Conservation (phyloP, 2,113 vertebrate genomes). For the Pandion haliaetus region DNA sequence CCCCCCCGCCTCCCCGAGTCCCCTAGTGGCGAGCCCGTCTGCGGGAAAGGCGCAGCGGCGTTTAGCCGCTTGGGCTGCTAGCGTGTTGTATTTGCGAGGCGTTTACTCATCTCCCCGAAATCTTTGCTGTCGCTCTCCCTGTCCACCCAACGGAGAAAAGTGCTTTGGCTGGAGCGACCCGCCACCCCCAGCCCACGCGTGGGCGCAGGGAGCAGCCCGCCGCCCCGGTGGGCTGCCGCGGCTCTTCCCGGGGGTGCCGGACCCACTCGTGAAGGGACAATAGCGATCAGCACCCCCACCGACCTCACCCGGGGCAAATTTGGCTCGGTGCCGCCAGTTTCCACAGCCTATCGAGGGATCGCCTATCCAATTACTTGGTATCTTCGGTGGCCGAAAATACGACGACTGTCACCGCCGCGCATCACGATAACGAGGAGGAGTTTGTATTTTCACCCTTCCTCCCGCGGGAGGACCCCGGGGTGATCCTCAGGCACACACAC, state of each 20-base stretch:
- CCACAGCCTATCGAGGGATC: not conserved
- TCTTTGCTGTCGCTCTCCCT: not conserved
- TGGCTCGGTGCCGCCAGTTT: not conserved
- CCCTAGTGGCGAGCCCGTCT: not conserved
- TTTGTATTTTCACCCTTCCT: not conserved
- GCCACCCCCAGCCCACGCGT: not conserved
- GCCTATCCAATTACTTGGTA: not conserved
- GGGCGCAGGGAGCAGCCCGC: not conserved
- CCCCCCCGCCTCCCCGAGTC: not conserved
- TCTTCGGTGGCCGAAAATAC: not conserved
- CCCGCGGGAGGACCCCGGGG: not conserved
- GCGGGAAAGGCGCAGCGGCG: not conserved
- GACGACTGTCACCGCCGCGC: not conserved
- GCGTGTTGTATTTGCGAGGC: not conserved
- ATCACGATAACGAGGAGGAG: not conserved
- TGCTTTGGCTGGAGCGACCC: not conserved
- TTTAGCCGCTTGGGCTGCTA: not conserved
- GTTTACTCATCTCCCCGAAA: not conserved
- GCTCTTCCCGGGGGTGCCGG: not conserved
- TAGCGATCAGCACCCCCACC: not conserved
- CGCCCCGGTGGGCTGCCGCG: not conserved
- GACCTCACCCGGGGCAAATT: not conserved
- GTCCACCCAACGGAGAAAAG: not conserved
- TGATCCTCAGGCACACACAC: not conserved
- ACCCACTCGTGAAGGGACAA: not conserved